Conservation (phyloP, 2,113 vertebrate genomes). For the Phoenicopterus ruber region DNA sequence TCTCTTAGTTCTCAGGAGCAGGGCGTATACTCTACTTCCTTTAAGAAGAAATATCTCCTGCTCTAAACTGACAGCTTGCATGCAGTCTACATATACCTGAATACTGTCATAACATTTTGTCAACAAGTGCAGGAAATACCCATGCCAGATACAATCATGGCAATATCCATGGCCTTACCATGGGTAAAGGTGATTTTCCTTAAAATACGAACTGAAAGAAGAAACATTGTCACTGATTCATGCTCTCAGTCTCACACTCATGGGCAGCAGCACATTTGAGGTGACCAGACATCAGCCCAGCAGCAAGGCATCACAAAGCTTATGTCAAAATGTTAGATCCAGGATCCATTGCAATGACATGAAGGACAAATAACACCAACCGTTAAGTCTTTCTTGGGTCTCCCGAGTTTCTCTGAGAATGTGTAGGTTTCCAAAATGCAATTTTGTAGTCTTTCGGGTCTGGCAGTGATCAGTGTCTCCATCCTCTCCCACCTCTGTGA, state of each 20-base stretch:
- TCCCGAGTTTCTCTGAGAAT: background rate
- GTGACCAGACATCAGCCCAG: background rate
- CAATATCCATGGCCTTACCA: background rate
- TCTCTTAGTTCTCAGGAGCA: background rate
- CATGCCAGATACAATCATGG: background rate
- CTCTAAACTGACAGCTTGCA: background rate
- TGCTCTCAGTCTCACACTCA: background rate
- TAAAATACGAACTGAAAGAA: background rate
- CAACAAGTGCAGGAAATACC: background rate
- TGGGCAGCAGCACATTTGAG: background rate
- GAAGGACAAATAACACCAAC: background rate
- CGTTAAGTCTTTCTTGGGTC: background rate
- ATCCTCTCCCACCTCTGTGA: background rate
- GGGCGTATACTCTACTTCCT: fast-evolving
- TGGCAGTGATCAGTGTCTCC: background rate
- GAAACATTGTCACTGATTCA: background rate
- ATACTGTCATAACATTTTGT: background rate
- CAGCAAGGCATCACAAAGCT: fast-evolving
- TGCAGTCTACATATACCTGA: background rate
- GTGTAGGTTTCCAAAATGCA: fast-evolving
- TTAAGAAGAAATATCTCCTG: background rate
- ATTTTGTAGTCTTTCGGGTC: background rate
- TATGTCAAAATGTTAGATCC: background rate
- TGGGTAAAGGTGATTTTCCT: background rate
- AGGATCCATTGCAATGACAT: fast-evolving